Evolutionary conservation across 2,113 vertebrate species (phyloP).

Genomic region (Acrocephalus arundinaceus): DNA sequence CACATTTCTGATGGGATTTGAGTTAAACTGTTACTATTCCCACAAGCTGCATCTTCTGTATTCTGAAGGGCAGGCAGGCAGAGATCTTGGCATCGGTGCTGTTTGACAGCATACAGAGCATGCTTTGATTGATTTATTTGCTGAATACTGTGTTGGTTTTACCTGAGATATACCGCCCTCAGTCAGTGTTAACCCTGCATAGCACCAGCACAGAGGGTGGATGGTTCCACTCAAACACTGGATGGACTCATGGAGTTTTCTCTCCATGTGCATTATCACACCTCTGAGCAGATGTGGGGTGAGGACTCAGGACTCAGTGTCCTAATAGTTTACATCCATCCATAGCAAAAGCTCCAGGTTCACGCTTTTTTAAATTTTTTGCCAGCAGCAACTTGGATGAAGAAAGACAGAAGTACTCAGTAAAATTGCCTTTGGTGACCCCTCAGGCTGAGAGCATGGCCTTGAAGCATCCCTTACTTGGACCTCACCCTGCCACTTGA

Average conservation of each 20-base stretch:
- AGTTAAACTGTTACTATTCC: background rate
- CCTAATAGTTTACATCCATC: background rate
- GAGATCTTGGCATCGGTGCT: background rate
- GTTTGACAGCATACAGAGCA: background rate
- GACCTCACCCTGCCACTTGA: background rate
- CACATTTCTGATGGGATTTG: background rate
- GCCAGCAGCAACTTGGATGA: background rate
- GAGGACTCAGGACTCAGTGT: rapidly evolving
- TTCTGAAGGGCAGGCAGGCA: background rate
- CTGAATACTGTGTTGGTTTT: background rate
- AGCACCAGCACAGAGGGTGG: background rate
- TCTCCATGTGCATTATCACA: background rate
- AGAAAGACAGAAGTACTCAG: background rate
- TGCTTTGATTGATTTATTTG: constrained; percentile 27
- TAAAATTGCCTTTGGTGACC: background rate
- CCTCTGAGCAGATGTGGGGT: background rate
- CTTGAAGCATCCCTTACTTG: background rate
- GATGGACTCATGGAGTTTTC: background rate
- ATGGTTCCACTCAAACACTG: background rate
- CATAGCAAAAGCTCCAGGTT: background rate
- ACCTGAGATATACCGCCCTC: background rate
- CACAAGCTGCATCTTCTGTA: background rate
- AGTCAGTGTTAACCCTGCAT: background rate
- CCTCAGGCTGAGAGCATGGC: background rate
- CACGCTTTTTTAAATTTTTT: background rate